Base-by-base conservation (phyloP, 2,113 vertebrate genomes). In the Turnix velox region DNA sequence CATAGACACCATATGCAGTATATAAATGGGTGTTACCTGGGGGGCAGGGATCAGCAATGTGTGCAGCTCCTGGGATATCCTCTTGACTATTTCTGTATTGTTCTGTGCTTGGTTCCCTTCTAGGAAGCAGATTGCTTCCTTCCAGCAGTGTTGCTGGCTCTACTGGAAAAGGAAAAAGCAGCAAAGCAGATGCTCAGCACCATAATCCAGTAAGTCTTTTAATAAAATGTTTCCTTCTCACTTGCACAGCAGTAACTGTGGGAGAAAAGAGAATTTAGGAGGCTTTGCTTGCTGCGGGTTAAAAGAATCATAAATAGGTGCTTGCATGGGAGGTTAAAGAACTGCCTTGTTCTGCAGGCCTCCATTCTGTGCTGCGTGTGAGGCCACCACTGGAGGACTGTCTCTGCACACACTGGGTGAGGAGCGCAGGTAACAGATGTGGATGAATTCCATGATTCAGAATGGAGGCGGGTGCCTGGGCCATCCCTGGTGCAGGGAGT, bases 81-180 rank as follows among this genome's bases (percentile, higher is more conserved):
- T 90, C 73, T 87, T 94, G 84, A 87, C 90, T 72, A 48, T 85
- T 76, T 67, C 46, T 96, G 42, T 91, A 45, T 86, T 95, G 71
- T 93, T 96, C 71, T 92, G 58, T 88, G 75, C 88, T 95, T 97
- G 87, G 54, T 94, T 94, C 67, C 73, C 43, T 95, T 96, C 84
- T 95, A 97, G 96, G 94, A 94, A 97, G 94, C 82, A 94, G 93
- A 59, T 94, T 97, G 96, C 95, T 97, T 95, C 96, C 95, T 87
- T 91, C 91, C 62, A 94, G 94, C 94, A 93, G 63, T 71, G 73
- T 92, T 90, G 85, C 92, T 86, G 87, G 91, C 69, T 94, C 93
- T 84, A 84, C 63, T 78, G 93, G 95, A 75, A 96, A 96, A 93
- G 91, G 91, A 88, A 92, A 94, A 93, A 65, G 86, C 85, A 95